Conservation (phyloP, 2,113 vertebrate species). For the Turdus rufiventris region DNA sequence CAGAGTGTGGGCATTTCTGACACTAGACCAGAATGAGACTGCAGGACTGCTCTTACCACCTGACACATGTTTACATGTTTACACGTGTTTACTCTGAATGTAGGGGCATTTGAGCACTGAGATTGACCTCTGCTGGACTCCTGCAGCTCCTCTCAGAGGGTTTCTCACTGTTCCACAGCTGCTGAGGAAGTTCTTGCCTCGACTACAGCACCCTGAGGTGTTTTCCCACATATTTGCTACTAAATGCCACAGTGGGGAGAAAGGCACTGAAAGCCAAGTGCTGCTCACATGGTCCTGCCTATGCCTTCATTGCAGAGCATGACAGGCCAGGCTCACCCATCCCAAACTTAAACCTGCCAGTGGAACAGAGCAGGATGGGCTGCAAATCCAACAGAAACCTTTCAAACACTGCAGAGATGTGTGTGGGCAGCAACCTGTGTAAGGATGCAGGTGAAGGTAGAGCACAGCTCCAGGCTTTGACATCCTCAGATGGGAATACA, state of each 20-base stretch:
- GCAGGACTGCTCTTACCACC: neutral
- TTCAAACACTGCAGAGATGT: neutral
- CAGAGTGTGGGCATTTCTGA: neutral
- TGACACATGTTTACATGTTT: neutral
- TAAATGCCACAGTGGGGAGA: neutral
- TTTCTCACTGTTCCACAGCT: neutral
- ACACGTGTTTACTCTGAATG: neutral
- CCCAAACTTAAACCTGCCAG: neutral
- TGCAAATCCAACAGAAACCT: neutral
- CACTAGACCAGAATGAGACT: neutral
- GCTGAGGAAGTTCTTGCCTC: neutral
- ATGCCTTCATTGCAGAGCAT: neutral
- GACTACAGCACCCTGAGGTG: neutral
- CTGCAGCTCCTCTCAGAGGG: neutral
- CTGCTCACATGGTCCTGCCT: neutral
- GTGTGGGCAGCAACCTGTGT: neutral
- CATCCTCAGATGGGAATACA: neutral
- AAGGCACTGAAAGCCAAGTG: neutral
- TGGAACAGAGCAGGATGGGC: neutral
- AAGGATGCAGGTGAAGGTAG: neutral
- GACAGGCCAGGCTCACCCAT: neutral
- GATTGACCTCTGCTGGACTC: neutral
- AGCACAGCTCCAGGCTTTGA: neutral
- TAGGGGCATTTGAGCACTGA: neutral
- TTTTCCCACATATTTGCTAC: neutral